phyloP scores from a whole-genome alignment of 2,797 vertebrate genomes.

The Sternotherus odoratus region DNA sequence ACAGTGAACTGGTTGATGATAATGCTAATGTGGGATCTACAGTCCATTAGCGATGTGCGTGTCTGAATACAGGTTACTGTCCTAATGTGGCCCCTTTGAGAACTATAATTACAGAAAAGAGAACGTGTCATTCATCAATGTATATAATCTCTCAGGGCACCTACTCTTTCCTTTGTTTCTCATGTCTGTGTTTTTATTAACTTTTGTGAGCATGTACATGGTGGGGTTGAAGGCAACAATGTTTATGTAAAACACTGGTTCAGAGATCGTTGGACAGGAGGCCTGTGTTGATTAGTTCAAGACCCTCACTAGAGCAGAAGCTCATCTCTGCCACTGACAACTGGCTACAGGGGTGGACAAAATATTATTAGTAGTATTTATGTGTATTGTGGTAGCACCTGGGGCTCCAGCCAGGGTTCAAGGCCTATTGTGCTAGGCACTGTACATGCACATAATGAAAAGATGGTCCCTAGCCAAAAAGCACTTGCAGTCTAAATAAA shows the following conservation, averaged over 20 bases:
- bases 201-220: not conserved
- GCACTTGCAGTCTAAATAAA: accelerated
- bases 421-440: not conserved
- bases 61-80: slow-evolving; percentile 34
- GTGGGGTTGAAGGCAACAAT: not conserved
- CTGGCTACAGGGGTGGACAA: not conserved
- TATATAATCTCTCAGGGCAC: not conserved
- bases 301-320: not conserved
- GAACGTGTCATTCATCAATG: not conserved
- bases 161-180: not conserved
- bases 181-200: not conserved
- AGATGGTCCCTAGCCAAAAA: not conserved
- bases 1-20: slow-evolving; percentile 47
- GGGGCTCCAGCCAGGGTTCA: not conserved
- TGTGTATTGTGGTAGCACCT: slow-evolving; percentile 9
- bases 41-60: slow-evolving; percentile 13
- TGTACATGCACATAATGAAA: slow-evolving; percentile 1
- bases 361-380: slow-evolving; percentile 46
- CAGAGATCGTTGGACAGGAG: not conserved
- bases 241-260: not conserved
- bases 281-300: not conserved
- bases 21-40: slow-evolving; percentile 44
- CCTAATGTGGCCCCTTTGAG: slow-evolving; percentile 24
- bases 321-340: not conserved
- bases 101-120: not conserved